A percentile compares a stretch with the other conserved stretches of the same genome.
phyloP scores from a whole-genome alignment of 1,140 invertebrate genomes.

The Ips typographus region DNA sequence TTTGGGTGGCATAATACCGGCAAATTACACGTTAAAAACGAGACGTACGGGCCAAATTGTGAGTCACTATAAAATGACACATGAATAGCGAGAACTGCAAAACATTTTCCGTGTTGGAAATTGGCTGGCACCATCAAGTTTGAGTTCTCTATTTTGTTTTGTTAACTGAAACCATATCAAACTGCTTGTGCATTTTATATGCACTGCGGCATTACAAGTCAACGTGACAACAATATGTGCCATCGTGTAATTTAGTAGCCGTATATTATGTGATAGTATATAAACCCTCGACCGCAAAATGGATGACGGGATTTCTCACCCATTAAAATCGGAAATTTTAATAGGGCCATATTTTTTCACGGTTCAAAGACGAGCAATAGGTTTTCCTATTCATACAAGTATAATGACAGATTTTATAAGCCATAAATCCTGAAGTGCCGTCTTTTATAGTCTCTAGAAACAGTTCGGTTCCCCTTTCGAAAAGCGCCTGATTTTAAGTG shows the following conservation, averaged over 20 bases:
- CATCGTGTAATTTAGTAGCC: no score
- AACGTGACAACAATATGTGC: no score
- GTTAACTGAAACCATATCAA: background rate
- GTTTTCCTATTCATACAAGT: constrained; percentile 15
- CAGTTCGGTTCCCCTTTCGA: background rate
- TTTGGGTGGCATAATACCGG: constrained; percentile 21
- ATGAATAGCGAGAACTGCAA: background rate
- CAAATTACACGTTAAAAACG: constrained; percentile 19
- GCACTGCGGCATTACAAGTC: no score
- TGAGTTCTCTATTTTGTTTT: background rate
- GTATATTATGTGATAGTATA: background rate
- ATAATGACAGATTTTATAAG: constrained; percentile 16
- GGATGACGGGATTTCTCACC: background rate
- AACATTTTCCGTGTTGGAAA: constrained; percentile 1
- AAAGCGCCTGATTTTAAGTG: background rate
- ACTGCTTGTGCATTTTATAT: background rate
- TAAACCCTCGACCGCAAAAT: constrained; percentile 6
- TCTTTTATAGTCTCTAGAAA: constrained; percentile 8
- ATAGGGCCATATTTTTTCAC: constrained; percentile 16
- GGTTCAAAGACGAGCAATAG: constrained; percentile 3
- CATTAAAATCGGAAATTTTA: constrained; percentile 14
- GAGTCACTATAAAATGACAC: constrained; percentile 4
- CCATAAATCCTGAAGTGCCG: constrained; percentile 7
- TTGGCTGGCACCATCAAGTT: background rate
- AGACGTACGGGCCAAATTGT: constrained; percentile 8